Conservation (phyloP, 2,888 invertebrate species). For the Chymomyza amoena region DNA sequence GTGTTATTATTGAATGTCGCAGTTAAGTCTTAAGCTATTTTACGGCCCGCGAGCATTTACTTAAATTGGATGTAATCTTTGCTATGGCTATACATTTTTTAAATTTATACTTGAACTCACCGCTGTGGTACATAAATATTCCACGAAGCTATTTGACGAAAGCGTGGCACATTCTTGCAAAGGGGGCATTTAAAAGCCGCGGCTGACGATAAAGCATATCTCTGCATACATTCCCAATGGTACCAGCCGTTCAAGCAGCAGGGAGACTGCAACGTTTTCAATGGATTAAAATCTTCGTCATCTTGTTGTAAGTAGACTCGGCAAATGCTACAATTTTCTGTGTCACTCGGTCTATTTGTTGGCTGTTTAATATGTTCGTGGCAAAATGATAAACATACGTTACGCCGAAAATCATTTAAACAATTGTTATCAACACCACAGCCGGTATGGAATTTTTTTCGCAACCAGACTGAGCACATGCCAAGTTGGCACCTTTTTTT, state of each 20-base stretch:
- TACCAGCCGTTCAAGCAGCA: slow-evolving; percentile 90
- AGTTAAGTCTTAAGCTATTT: not conserved
- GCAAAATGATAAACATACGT: slow-evolving; percentile 77
- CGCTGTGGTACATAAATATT: slow-evolving; percentile 90
- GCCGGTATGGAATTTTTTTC: slow-evolving; percentile 86
- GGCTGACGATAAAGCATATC: slow-evolving; percentile 86
- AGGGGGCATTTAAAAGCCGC: slow-evolving; percentile 92
- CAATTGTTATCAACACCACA: slow-evolving; percentile 84
- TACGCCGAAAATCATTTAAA: slow-evolving; percentile 81
- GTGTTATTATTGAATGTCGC: not conserved
- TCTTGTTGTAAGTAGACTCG: slow-evolving; percentile 79
- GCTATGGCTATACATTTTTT: too few species aligned
- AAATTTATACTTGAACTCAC: slow-evolving; percentile 79
- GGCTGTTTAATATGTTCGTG: not conserved
- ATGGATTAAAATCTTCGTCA: slow-evolving; percentile 74
- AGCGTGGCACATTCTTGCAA: slow-evolving; percentile 86
- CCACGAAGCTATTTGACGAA: slow-evolving; percentile 73
- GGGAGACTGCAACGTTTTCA: slow-evolving; percentile 83
- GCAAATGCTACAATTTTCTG: slow-evolving; percentile 84
- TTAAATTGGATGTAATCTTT: too few species aligned
- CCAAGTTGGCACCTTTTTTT: slow-evolving; percentile 84
- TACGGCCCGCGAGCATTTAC: too few species aligned
- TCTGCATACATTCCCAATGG: slow-evolving; percentile 86
- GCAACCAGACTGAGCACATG: slow-evolving; percentile 84
- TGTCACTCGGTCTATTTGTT: slow-evolving; percentile 6